A percentile compares a stretch with the other conserved stretches of the same genome.
Evolutionary conservation across 2,113 vertebrate genomes (phyloP).

Genomic region (Nycticebus coucang): DNA sequence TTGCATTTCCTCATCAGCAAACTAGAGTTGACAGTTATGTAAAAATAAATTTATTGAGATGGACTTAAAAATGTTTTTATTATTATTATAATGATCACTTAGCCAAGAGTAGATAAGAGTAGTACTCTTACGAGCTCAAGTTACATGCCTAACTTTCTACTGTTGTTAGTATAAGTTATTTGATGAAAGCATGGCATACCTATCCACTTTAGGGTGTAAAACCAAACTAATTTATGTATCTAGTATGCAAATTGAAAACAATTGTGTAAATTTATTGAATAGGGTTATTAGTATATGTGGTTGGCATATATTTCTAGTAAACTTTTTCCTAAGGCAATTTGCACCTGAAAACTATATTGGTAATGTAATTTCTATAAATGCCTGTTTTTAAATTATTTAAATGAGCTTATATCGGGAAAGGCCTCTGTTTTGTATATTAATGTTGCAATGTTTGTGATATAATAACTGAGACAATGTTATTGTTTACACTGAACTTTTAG

Average conservation of each 20-base stretch:
- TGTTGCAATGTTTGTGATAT: neutral
- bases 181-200: neutral
- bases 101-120: neutral
- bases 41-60: neutral
- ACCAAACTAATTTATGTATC: neutral
- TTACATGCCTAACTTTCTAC: neutral
- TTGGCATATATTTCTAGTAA: neutral
- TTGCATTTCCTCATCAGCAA: neutral
- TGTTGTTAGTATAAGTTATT: neutral
- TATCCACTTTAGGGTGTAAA: neutral
- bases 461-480: neutral
- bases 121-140: neutral
- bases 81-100: constrained; percentile 10
- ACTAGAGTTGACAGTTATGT: neutral
- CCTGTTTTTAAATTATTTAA: neutral
- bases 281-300: neutral
- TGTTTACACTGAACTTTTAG: neutral
- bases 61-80: neutral
- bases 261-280: neutral
- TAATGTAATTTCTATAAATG: neutral
- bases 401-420: neutral
- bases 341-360: neutral
- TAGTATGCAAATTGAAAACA: neutral
- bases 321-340: neutral
- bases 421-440: neutral